Evolutionary conservation across 1,140 invertebrate genomes (phyloP).

Genomic region (Coptotermes formosanus): DNA sequence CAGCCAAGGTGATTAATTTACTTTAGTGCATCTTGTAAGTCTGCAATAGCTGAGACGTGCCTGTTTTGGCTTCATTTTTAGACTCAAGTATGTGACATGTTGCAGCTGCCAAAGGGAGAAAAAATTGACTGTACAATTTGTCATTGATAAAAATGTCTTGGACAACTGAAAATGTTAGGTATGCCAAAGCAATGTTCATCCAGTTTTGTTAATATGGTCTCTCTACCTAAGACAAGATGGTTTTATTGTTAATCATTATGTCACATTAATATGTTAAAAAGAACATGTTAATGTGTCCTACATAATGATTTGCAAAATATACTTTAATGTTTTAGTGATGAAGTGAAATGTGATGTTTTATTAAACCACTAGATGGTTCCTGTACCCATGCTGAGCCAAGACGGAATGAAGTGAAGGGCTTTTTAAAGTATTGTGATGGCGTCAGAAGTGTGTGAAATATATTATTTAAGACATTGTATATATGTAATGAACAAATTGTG

Average conservation of each 20-base stretch:
- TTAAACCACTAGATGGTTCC: background rate
- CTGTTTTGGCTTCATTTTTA: no score
- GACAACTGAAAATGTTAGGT: background rate
- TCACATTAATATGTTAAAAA: background rate
- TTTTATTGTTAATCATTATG: background rate
- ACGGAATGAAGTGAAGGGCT: background rate
- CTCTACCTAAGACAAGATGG: background rate
- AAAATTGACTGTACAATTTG: background rate
- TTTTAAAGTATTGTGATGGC: background rate
- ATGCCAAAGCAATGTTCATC: background rate
- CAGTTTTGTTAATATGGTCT: slow-evolving; percentile 8
- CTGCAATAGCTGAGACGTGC: no score
- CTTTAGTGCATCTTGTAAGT: background rate
- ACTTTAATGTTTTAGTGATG: background rate
- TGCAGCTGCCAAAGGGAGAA: slow-evolving; percentile 1
- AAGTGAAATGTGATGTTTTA: background rate
- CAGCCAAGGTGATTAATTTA: slow-evolving; percentile 8
- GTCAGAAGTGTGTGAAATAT: background rate
- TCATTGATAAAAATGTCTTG: background rate
- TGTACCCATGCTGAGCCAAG: background rate
- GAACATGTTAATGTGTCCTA: background rate
- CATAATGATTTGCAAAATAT: background rate
- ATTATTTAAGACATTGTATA: background rate
- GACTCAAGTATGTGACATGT: no score
- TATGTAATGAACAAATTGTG: background rate